Evolutionary conservation across 2,797 vertebrate genomes (phyloP), one percentile per base, ranked within the genome.

Genomic region (Tauraco hartlaubi): DNA sequence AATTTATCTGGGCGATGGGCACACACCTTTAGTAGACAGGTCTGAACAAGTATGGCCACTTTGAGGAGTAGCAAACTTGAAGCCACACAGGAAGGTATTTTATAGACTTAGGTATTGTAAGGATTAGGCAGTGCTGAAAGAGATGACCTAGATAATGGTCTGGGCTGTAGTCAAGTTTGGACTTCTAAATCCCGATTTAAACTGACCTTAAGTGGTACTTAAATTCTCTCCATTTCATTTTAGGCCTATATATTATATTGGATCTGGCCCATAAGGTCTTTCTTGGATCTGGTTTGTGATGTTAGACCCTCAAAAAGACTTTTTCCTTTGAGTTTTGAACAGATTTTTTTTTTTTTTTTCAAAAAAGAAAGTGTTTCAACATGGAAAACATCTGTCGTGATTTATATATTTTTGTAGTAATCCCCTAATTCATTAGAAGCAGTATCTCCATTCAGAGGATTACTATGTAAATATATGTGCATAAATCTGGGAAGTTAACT

Each of bases 391-490:
- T 94, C 81, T 88, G n/a, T 88, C 75, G 74, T 88, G 71, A 88
- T 96, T 91, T 95, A 83, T 94, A 69, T 88, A 85, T 90, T 94
- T 90, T 93, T 89, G 29, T 83, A 83, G 66, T 83, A 95, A 90
- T 75, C 58, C 22, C 28, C 31, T 94, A 94, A 92, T 86, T 94
- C 62, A 86, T 81, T 94, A 92, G 82, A 56, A 85, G 35, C 20
- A 83, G 20, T 54, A 84, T 78, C 35, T 69, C 37, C 43, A 86
- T 94, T 97, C 76, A 81, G 73, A 78, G 44, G 58, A 92, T 92
- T 96, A 81, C 59, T 86, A 86, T 96, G 85, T 90, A 96, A 94
- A 95, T 95, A 80, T 96, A 92, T 92, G 91, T 92, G 52, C 85
- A 94, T 96, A 95, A 94, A 86, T 88, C 43, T 94, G 78, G 26